Evolutionary conservation across 2,113 vertebrate species (phyloP).

Genomic region (Uria aalge): DNA sequence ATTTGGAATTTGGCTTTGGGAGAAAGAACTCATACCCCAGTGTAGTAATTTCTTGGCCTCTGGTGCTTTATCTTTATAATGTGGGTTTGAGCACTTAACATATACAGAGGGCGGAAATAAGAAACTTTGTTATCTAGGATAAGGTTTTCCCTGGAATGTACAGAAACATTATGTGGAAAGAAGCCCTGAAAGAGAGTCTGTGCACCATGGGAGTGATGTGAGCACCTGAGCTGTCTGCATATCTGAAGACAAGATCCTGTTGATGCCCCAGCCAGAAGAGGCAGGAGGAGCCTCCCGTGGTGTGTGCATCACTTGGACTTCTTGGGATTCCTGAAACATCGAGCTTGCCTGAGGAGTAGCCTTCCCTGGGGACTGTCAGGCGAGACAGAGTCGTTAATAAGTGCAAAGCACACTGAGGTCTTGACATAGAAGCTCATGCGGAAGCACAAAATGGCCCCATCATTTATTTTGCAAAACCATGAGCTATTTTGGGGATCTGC

Average conservation of each 20-base stretch:
- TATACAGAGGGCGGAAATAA: background rate
- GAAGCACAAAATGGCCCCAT: background rate
- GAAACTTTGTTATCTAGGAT: background rate
- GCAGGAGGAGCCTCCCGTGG: background rate
- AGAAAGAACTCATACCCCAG: background rate
- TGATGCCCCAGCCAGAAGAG: background rate
- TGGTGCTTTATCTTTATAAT: background rate
- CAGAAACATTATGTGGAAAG: accelerated
- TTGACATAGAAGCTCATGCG: background rate
- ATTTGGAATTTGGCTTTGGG: background rate
- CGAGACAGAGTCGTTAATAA: background rate
- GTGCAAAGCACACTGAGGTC: background rate
- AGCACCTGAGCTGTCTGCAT: background rate
- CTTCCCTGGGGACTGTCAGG: background rate
- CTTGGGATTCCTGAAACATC: background rate
- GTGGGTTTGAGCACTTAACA: background rate
- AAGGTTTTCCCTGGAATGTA: background rate
- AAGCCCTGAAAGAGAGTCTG: background rate
- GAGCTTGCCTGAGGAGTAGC: background rate
- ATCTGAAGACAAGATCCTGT: background rate
- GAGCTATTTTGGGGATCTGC: background rate
- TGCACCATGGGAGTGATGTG: accelerated
- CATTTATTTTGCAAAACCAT: background rate
- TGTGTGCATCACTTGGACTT: background rate
- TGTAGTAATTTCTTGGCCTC: background rate